Evolutionary conservation across 2,113 vertebrate species (phyloP), one percentile per base, ranked within the genome.

Genomic region (Oreochromis spilurus): DNA sequence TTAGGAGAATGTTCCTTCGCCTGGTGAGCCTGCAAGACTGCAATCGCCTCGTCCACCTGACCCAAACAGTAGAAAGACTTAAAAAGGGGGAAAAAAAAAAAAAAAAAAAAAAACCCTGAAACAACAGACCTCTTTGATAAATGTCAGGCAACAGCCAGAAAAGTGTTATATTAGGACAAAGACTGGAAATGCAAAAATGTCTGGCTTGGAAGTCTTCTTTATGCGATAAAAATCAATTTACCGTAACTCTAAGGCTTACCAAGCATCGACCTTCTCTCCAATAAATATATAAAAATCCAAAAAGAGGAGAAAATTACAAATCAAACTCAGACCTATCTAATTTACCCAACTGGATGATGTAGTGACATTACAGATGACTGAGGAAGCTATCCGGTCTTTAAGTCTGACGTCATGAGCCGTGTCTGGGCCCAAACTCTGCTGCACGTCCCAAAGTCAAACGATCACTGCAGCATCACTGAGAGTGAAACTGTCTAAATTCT

Each of bases 11-110:
- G 50, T 53, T 97, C 97, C 0, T 95, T 89, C 0, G 84, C 96
- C 91, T 97, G 97, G 92, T 99, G 98, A 3, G 97, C 98, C 81
- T 98, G 97, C n/a, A 99, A 94, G 78, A 99, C 98, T 1, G 97
- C 96, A 0, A 99, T 96, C 0, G 98, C 99, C 83, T 99, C 99
- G 17, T 99, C 97, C 2, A 98, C 97, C 99, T 99, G 81, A 54
- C 24, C 26, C 50, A 31, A 54, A 12, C 7, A 80, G 5, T 34
- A n/a, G 2, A 55, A 34, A 16, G 4, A 5, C 7, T 79, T 26
- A 13, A 55, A 55, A 55, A 55, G 7, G 6, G 11, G 24, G 6
- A 1, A 1, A 1, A 2, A 31, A 14, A 4, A 6, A 1, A n/a
- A n/a, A 65, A 16, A 53, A n/a, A 13, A 4, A 21, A 21, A 12